These are phyloP conservation scores for Steinernema khuongi DNA, from an alignment of 1,140 invertebrate genomes.

Conservation along the genomic window DNA sequence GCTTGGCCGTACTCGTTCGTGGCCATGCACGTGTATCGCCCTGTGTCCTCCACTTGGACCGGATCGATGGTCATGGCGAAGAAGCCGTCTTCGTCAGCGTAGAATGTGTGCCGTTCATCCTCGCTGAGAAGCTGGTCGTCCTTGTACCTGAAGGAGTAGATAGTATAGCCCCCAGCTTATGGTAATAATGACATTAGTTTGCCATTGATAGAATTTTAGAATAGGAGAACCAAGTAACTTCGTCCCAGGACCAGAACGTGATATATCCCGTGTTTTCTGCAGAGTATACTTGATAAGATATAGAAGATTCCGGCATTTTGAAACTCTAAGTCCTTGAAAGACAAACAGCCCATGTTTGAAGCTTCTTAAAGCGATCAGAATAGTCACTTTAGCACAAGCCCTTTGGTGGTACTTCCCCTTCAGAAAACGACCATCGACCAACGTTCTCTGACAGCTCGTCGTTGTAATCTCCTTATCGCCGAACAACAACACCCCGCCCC, in stretches of 20 bases:
- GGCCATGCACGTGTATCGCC: constrained; percentile 79
- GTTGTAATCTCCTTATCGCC: no score
- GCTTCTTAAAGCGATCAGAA: background rate
- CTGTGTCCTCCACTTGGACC: constrained; percentile 74
- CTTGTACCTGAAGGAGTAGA: constrained; percentile 69
- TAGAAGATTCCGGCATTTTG: no score
- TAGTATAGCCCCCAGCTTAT: constrained; percentile 2
- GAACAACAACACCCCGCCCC: background rate
- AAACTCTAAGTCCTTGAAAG: no score
- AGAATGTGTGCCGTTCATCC: constrained; percentile 70
- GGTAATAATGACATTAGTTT: background rate
- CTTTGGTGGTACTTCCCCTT: no score
- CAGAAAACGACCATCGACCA: background rate
- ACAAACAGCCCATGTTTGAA: background rate
- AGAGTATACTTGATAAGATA: no score
- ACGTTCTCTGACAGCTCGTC: background rate
- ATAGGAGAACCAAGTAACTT: no score
- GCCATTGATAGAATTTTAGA: no score
- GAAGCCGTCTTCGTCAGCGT: constrained; percentile 75
- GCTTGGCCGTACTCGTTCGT: constrained; percentile 59
- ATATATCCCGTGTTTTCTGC: no score
- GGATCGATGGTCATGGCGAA: constrained; percentile 85
- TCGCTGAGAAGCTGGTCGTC: constrained; percentile 71
- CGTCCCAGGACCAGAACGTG: no score
- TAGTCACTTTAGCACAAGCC: no score